Evolutionary conservation across 1,140 invertebrate species (phyloP).

Genomic region (Neomicropteryx cornuta): DNA sequence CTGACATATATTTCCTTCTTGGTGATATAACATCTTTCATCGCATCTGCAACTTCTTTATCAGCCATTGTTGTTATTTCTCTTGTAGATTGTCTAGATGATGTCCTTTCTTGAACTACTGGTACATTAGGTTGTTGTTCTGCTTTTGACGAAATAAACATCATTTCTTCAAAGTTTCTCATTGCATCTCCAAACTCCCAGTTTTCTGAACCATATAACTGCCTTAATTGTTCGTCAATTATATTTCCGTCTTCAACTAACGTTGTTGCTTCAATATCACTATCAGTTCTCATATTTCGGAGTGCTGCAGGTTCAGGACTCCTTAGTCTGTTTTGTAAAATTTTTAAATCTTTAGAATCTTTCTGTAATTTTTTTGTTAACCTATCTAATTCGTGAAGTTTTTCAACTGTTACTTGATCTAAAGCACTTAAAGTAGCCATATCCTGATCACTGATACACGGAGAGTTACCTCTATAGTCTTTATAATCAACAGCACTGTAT

Average conservation of each 20-base stretch:
- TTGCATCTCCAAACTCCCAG: conserved; percentile 59
- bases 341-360: conserved; percentile 67
- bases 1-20: conserved; percentile 38
- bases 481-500: conserved; percentile 67
- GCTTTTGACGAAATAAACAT: conserved; percentile 34
- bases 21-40: conserved; percentile 40
- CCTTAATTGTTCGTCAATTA: conserved; percentile 57
- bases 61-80: conserved; percentile 34
- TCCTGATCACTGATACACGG: conserved; percentile 68
- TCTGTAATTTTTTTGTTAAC: conserved; percentile 60
- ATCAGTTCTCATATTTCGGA: conserved; percentile 26
- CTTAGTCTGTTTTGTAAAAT: conserved; percentile 59
- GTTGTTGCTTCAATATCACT: conserved; percentile 44
- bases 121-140: conserved; percentile 16
- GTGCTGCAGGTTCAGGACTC: conserved; percentile 38
- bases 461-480: conserved; percentile 62
- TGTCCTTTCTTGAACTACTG: conserved; percentile 33
- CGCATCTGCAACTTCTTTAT: conserved; percentile 41
- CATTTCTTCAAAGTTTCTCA: conserved; percentile 44
- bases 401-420: conserved; percentile 64
- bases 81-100: conserved; percentile 44
- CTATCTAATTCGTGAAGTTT: conserved; percentile 69
- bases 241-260: conserved; percentile 49
- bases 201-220: conserved; percentile 59
- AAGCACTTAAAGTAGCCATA: conserved; percentile 57